phyloP scores from a whole-genome alignment of 2,113 vertebrate genomes.

The Phainopepla nitens region DNA sequence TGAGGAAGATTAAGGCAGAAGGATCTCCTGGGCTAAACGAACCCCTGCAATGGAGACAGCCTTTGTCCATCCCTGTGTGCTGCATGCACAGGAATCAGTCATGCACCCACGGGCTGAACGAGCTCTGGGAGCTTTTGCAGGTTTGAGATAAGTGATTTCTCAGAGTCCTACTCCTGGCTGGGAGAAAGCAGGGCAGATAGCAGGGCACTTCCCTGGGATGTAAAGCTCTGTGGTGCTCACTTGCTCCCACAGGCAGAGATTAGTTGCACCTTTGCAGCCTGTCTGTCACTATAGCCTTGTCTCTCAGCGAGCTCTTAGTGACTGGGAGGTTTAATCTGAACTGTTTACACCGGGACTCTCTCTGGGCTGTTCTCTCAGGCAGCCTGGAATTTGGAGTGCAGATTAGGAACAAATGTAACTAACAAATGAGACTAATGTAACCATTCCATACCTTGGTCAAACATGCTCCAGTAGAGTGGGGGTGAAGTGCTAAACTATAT shows the following conservation, averaged over 20 bases:
- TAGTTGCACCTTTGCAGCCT: not conserved
- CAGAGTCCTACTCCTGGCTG: not conserved
- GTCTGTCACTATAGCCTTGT: not conserved
- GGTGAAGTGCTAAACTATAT: not conserved
- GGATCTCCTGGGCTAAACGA: not conserved
- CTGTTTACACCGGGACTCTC: fast-evolving
- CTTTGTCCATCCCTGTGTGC: not conserved
- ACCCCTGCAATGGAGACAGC: not conserved
- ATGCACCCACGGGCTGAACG: fast-evolving
- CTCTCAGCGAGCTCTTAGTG: not conserved
- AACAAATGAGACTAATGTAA: not conserved
- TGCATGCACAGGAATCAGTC: not conserved
- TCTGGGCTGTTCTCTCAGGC: not conserved
- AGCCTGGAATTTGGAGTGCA: fast-evolving
- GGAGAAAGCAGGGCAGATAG: not conserved
- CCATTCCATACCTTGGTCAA: not conserved
- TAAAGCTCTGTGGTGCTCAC: not conserved
- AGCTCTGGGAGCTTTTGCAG: not conserved
- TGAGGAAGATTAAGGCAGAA: not conserved
- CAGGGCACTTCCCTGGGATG: not conserved
- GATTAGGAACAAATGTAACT: not conserved
- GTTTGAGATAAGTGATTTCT: not conserved
- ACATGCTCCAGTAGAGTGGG: not conserved
- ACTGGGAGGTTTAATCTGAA: not conserved
- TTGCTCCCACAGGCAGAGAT: not conserved